A percentile compares a stretch with the other conserved stretches of the same genome.
These are phyloP conservation scores for Thamnophis sirtalis DNA, from an alignment of 2,113 vertebrate genomes.

Conservation along the genomic window DNA sequence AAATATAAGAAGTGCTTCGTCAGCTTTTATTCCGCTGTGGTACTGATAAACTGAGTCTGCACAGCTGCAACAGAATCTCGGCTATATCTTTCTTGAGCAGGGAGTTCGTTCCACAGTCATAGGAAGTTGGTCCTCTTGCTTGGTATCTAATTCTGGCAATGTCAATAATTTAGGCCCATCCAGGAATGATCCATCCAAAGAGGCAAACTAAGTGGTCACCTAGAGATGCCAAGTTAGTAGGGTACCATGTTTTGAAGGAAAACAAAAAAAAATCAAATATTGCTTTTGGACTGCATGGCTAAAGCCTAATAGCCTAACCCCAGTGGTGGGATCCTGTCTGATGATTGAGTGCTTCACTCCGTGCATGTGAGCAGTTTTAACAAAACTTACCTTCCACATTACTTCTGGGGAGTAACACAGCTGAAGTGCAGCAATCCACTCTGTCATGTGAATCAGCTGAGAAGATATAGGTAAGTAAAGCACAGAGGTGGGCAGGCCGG, in stretches of 20 bases:
- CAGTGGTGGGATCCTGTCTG: too few species aligned
- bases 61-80: not conserved
- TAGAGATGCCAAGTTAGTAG: not conserved
- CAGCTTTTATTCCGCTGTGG: not conserved
- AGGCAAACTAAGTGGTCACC: not conserved
- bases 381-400: too few species aligned
- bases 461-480: too few species aligned
- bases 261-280: not conserved
- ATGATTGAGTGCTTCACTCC: too few species aligned
- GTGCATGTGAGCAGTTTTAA: too few species aligned
- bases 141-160: not conserved
- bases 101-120: not conserved
- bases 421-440: too few species aligned
- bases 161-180: not conserved
- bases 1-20: not conserved
- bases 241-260: not conserved
- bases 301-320: not conserved
- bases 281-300: not conserved
- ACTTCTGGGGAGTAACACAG: too few species aligned
- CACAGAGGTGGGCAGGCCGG: too few species aligned
- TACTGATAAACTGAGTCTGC: not conserved
- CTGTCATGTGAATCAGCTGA: too few species aligned
- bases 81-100: not conserved
- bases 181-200: not conserved
- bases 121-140: not conserved